Evolutionary conservation across 2,797 vertebrate species (phyloP).

Genomic region (Melanotaenia parkinsoni): DNA sequence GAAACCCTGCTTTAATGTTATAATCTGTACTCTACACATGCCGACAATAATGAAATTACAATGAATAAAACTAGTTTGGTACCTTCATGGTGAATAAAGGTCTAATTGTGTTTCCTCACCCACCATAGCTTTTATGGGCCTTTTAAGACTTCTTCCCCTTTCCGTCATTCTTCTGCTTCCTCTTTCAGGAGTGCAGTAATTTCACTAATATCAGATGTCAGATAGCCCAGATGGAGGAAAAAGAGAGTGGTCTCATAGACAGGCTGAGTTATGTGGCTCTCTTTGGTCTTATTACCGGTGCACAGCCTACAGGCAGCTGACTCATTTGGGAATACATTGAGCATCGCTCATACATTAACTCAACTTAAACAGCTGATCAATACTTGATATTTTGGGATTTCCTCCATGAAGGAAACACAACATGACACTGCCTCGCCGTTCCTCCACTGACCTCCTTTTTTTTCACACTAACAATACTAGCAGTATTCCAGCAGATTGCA

Average conservation of each 20-base stretch:
- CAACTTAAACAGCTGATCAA: slow-evolving; percentile 77
- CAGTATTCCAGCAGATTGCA: slow-evolving; percentile 1
- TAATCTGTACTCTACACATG: slow-evolving; percentile 43
- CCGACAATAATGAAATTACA: slow-evolving; percentile 27
- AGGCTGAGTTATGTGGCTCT: slow-evolving; percentile 78
- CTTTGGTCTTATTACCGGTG: slow-evolving; percentile 75
- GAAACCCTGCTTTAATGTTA: slow-evolving; percentile 27
- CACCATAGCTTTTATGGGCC: slow-evolving; percentile 28
- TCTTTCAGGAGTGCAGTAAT: slow-evolving; percentile 62
- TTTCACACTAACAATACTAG: slow-evolving; percentile 32
- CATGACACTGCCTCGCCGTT: slow-evolving; percentile 50
- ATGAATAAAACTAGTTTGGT: slow-evolving; percentile 31
- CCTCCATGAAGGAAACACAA: slow-evolving; percentile 57
- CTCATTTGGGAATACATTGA: slow-evolving; percentile 75
- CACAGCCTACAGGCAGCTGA: slow-evolving; percentile 72
- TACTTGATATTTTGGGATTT: slow-evolving; percentile 70
- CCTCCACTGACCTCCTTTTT: slow-evolving; percentile 16
- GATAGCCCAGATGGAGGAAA: slow-evolving; percentile 74
- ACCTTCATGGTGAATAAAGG: slow-evolving; percentile 47
- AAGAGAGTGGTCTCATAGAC: slow-evolving; percentile 74
- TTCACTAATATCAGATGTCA: slow-evolving; percentile 77
- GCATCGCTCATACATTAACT: slow-evolving; percentile 78
- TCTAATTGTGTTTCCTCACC: slow-evolving; percentile 50
- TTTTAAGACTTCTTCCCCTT: slow-evolving; percentile 34
- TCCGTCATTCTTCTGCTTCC: slow-evolving; percentile 47